A percentile compares a stretch with the other conserved stretches of the same genome.
Conservation (phyloP, 2,113 vertebrate genomes). For the Lagopus leucura region DNA sequence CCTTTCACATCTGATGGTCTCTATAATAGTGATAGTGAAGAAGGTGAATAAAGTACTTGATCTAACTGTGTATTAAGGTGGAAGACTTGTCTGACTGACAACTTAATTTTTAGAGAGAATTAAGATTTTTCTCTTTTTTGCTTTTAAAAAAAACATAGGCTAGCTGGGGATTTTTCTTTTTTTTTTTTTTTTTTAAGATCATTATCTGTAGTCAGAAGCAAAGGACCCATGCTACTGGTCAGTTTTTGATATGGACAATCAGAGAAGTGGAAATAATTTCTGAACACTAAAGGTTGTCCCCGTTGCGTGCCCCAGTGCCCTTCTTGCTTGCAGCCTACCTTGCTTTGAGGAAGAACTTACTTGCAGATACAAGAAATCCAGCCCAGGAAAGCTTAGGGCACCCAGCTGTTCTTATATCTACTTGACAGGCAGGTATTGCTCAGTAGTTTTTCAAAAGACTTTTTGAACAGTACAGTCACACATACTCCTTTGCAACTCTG, state of each 20-base stretch:
- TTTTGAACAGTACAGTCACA: neutral
- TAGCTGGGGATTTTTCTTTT: neutral
- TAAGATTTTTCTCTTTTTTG: neutral
- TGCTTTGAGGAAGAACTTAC: neutral
- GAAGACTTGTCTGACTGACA: neutral
- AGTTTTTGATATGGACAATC: neutral
- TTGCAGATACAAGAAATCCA: neutral
- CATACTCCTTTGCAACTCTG: neutral
- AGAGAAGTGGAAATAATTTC: neutral
- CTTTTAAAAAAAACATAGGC: neutral
- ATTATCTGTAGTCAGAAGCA: neutral
- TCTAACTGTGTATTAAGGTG: neutral
- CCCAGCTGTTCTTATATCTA: neutral
- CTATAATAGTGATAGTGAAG: neutral
- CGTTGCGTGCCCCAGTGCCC: too few relatives aligned
- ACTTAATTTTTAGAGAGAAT: neutral
- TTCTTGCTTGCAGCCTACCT: neutral
- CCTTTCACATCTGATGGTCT: too few relatives aligned
- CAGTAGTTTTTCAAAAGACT: neutral
- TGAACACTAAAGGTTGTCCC: neutral
- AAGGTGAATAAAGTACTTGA: neutral
- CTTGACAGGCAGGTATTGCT: neutral
- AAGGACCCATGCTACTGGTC: neutral
- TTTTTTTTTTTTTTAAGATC: too few relatives aligned
- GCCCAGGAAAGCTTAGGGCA: neutral